phyloP scores from a whole-genome alignment of 1,140 invertebrate genomes.

The Drosophila cardini region DNA sequence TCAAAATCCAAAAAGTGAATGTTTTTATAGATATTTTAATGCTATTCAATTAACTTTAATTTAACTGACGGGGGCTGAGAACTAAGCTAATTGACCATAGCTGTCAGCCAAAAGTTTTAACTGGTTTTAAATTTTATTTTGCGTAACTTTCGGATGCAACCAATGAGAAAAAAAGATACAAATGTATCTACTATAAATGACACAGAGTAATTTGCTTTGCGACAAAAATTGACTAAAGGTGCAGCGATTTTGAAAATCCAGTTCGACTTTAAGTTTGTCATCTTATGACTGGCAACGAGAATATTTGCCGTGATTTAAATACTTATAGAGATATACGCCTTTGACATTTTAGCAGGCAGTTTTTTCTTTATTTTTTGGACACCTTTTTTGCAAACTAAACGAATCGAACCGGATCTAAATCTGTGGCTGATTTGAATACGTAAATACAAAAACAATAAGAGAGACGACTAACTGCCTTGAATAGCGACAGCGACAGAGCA shows the following conservation, averaged over 20 bases:
- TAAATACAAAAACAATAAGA: conserved; percentile 43
- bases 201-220: conserved; percentile 33
- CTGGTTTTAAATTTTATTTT: conserved; percentile 54
- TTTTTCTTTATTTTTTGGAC: conserved; percentile 41
- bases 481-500: not conserved
- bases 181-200: conserved; percentile 32
- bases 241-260: conserved; percentile 38
- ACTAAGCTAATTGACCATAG: conserved; percentile 74
- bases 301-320: conserved; percentile 40
- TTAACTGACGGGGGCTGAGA: conserved; percentile 34
- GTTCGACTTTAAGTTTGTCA: conserved; percentile 47
- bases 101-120: conserved; percentile 50
- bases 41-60: conserved; percentile 21
- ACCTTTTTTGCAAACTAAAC: conserved; percentile 46
- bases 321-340: conserved; percentile 64
- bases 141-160: conserved; percentile 22
- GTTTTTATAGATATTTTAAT: conserved; percentile 13
- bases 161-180: conserved; percentile 22
- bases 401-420: conserved; percentile 79
- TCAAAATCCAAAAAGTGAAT: conserved; percentile 31
- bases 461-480: conserved; percentile 39
- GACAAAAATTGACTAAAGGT: conserved; percentile 48
- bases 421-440: conserved; percentile 63
- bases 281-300: conserved; percentile 38
- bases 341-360: conserved; percentile 66